Evolutionary conservation across 1,140 invertebrate species (phyloP).

Genomic region (Leptoteleia sp.): DNA sequence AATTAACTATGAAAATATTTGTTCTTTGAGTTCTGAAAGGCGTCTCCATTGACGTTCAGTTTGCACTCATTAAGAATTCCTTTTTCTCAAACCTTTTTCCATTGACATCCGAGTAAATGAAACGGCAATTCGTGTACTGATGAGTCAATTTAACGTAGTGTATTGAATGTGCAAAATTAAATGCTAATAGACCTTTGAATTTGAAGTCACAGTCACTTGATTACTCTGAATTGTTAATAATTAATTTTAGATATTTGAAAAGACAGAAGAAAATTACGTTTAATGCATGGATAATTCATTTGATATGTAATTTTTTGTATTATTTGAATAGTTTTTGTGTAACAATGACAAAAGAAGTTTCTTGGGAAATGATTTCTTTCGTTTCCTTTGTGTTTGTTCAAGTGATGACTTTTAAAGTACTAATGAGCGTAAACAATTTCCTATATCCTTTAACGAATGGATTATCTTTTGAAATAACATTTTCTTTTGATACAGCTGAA

Average conservation of each 20-base stretch:
- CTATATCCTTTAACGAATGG: neutral
- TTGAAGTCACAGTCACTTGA: too few species aligned
- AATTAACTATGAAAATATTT: neutral
- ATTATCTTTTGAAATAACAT: neutral
- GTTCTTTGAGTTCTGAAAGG: neutral
- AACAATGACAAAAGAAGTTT: conserved; percentile 3
- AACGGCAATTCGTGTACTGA: conserved; percentile 2
- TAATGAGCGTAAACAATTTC: conserved; percentile 9
- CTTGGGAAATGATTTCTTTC: conserved; percentile 4
- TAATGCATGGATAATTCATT: too few species aligned
- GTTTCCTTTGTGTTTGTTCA: neutral
- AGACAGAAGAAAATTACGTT: too few species aligned
- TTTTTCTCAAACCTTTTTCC: conserved; percentile 11
- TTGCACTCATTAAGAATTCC: neutral
- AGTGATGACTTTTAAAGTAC: conserved; percentile 1
- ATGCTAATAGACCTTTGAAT: too few species aligned
- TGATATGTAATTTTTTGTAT: too few species aligned
- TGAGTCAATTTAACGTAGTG: too few species aligned
- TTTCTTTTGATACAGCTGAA: conserved; percentile 2
- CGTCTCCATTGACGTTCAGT: too few species aligned
- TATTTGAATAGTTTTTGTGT: neutral
- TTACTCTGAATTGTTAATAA: too few species aligned
- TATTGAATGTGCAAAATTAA: too few species aligned
- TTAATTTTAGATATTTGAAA: too few species aligned
- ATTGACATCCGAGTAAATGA: conserved; percentile 15